Base-by-base conservation (phyloP, 2,888 invertebrate species). In the Metallyticus violacea region DNA sequence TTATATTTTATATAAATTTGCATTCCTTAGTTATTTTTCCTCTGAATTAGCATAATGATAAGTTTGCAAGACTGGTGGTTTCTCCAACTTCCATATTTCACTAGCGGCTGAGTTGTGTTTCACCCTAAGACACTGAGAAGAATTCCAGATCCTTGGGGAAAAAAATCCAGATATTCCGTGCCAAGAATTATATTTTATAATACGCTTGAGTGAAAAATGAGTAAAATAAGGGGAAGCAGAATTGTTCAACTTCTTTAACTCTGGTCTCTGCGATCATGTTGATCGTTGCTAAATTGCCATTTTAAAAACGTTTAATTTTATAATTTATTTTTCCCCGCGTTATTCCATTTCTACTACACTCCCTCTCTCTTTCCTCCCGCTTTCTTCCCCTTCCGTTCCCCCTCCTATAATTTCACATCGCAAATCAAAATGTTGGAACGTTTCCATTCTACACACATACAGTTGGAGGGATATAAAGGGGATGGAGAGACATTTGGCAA, bases 391-490 rank as follows among this genome's bases (percentile, higher is more conserved):
- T 62, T 62, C 83, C 77, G 76, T 26, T n/a, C 22, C 26, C 25
- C 40, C 28, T 83, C 83, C 27, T 83, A 77, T 83, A 83, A 83
- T 77, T 83, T 28, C 77, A 77, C 76, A 40, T 77, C 77, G 83
- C 83, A 83, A 83, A 83, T 83, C 83, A 83, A 83, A 83, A 83
- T 83, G 83, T 83, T 83, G 83, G 83, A 83, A 27, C 83, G 83
- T 76, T 83, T 83, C 83, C 83, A 81, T 27, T n/a, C 81, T 81
- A 81, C 81, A 83, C 77, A 83, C 76, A 76, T 27, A 28, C 77
- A 62, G 62, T 82, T 22, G 27, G 62, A 22, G 40, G 77, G 77
- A 28, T 83, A 76, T 83, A 83, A 83, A 83, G 83, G 82, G 62
- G 28, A 28, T 26, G 83, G 83, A 29, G 77, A 77, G 77, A 83